Evolutionary conservation across 2,797 vertebrate genomes (phyloP).

Genomic region (Triplophysa yarkandensis): DNA sequence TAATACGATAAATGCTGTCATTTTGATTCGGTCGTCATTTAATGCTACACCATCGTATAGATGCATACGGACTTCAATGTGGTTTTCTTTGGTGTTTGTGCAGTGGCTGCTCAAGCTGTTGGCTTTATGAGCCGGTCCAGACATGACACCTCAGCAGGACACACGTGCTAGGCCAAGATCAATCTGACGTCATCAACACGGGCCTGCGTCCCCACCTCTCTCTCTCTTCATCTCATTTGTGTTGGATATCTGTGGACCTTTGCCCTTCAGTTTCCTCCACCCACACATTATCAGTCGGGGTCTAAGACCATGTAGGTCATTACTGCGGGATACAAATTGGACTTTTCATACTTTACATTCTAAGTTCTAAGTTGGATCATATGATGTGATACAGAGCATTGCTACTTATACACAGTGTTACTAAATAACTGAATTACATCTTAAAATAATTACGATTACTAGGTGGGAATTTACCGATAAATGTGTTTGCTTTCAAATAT

Average conservation of each 20-base stretch:
- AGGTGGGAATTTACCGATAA: too few species aligned
- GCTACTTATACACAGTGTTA: background rate
- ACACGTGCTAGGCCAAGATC: slow-evolving; percentile 46
- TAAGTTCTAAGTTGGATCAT: background rate
- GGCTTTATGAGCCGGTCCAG: slow-evolving; percentile 64
- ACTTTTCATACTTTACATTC: background rate
- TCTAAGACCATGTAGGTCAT: slow-evolving; percentile 43
- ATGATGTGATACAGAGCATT: background rate
- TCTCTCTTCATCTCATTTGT: slow-evolving; percentile 16
- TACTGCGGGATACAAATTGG: slow-evolving; percentile 23
- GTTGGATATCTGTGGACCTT: slow-evolving; percentile 17
- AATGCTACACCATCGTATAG: background rate
- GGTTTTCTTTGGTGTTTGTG: slow-evolving; percentile 34
- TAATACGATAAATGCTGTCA: background rate
- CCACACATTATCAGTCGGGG: slow-evolving; percentile 28
- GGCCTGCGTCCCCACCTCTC: slow-evolving; percentile 21
- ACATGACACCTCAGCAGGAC: slow-evolving; percentile 51
- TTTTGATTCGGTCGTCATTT: background rate
- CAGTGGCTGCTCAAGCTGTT: slow-evolving; percentile 78
- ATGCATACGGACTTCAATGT: too few species aligned
- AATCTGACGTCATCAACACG: slow-evolving; percentile 51
- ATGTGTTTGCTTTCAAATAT: too few species aligned
- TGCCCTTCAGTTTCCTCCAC: slow-evolving; percentile 32
- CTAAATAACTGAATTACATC: too few species aligned
- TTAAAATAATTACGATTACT: too few species aligned